These are phyloP conservation scores for Diadromus collaris DNA, from an alignment of 2,888 invertebrate species.

Conservation along the genomic window DNA sequence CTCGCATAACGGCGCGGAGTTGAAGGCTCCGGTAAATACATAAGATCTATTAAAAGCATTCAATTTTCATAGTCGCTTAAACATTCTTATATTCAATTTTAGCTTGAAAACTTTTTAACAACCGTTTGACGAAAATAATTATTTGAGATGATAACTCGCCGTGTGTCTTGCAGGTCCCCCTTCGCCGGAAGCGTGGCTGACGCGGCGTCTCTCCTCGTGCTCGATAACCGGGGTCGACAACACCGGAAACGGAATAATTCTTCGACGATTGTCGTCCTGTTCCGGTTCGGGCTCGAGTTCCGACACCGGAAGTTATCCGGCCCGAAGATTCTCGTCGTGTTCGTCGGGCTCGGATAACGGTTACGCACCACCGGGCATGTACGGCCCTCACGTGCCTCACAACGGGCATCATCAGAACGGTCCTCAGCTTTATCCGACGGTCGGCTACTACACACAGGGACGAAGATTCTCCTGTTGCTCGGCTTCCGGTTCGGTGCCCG, in stretches of 20 bases:
- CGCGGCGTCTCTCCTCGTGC: slow-evolving; percentile 86
- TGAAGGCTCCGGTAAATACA: too few relatives aligned
- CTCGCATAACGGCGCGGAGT: too few relatives aligned
- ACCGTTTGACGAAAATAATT: neutral
- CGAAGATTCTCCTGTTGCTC: slow-evolving; percentile 77
- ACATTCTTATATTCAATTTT: too few relatives aligned
- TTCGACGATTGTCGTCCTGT: slow-evolving; percentile 82
- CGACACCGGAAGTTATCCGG: slow-evolving; percentile 70
- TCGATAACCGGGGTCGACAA: slow-evolving; percentile 83
- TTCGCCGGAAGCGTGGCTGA: slow-evolving; percentile 85
- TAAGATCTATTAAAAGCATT: too few relatives aligned
- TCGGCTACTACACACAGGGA: slow-evolving; percentile 70
- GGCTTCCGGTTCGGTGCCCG: slow-evolving; percentile 70
- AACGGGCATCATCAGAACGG: slow-evolving; percentile 51
- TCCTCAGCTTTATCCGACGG: slow-evolving; percentile 69
- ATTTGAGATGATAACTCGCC: neutral
- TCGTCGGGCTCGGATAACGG: slow-evolving; percentile 75
- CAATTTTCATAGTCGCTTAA: too few relatives aligned
- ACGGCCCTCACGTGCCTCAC: slow-evolving; percentile 45
- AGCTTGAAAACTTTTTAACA: too few relatives aligned
- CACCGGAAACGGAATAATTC: slow-evolving; percentile 80
- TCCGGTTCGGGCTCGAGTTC: slow-evolving; percentile 73
- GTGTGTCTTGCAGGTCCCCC: slow-evolving; percentile 80
- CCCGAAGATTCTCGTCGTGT: slow-evolving; percentile 74
- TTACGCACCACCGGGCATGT: slow-evolving; percentile 58